Evolutionary conservation across 2,113 vertebrate species (phyloP).

Genomic region (Etheostoma cragini): DNA sequence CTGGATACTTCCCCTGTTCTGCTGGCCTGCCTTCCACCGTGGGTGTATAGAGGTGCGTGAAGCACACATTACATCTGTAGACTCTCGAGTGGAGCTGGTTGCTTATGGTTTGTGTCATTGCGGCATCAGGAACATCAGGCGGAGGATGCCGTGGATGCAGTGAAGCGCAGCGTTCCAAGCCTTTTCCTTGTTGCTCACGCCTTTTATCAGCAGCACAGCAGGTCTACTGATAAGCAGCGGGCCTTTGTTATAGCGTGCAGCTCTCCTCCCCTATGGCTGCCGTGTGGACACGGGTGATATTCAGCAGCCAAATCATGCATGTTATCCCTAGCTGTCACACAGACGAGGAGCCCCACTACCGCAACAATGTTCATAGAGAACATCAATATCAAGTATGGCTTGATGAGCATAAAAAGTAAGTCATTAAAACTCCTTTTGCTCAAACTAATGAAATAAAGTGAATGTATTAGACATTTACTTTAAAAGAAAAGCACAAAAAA

Average conservation of each 20-base stretch:
- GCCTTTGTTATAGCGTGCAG: conserved; percentile 26
- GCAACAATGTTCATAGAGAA: conserved; percentile 3
- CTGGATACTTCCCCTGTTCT: neutral
- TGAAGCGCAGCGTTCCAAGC: conserved; percentile 44
- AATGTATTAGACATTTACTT: conserved; percentile 36
- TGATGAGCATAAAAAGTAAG: neutral
- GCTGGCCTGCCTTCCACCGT: conserved; percentile 6
- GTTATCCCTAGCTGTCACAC: conserved; percentile 37
- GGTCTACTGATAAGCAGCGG: conserved; percentile 59
- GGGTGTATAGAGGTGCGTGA: conserved; percentile 21
- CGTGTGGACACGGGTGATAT: conserved; percentile 33
- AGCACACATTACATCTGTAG: conserved; percentile 41
- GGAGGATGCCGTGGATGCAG: conserved; percentile 47
- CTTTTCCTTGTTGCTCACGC: conserved; percentile 58
- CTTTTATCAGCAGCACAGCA: conserved; percentile 71
- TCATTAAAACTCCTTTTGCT: neutral
- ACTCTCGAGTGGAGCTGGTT: conserved; percentile 41
- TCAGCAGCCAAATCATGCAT: conserved; percentile 45
- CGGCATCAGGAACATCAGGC: conserved; percentile 65
- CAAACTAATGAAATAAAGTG: conserved; percentile 22
- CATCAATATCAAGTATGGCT: neutral
- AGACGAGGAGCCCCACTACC: conserved; percentile 1
- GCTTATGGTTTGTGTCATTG: conserved; percentile 49
- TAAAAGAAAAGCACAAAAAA: conserved; percentile 5
- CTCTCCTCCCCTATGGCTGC: conserved; percentile 32